phyloP scores from a whole-genome alignment of 2,888 invertebrate species.

The Drosophila kanekoi region DNA sequence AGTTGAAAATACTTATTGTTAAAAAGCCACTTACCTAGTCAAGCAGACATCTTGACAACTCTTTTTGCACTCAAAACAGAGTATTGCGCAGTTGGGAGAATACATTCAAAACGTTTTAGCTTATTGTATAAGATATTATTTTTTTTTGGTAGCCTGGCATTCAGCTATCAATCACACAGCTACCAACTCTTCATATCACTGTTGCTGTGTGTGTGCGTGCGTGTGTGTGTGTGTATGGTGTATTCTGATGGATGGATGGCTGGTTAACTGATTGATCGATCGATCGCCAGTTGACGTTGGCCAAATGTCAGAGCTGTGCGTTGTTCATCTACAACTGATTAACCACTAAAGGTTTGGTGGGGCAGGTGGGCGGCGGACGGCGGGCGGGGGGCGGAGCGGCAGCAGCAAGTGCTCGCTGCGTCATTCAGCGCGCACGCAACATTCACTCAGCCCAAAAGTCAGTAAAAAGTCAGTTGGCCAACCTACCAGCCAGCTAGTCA shows the following conservation, averaged over 20 bases:
- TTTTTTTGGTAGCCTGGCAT: conserved; percentile 25
- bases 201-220: conserved; percentile 7
- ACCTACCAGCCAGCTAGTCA: conserved; percentile 11
- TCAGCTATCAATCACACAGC: conserved; percentile 69
- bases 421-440: conserved; percentile 64
- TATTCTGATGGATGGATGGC: conserved; percentile 74
- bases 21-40: too few relatives aligned
- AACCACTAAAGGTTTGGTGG: conserved; percentile 42
- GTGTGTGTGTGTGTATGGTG: conserved; percentile 31
- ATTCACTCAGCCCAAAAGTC: conserved; percentile 39
- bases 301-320: conserved; percentile 64
- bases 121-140: neutral
- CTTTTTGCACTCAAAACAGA: neutral
- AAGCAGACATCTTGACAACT: too few relatives aligned
- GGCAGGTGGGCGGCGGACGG: conserved; percentile 22
- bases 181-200: conserved; percentile 29
- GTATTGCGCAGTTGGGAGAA: neutral
- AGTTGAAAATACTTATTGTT: too few relatives aligned
- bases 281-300: conserved; percentile 62
- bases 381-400: conserved; percentile 15
- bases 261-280: conserved; percentile 75
- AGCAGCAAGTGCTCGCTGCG: conserved; percentile 65
- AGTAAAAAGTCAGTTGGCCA: conserved; percentile 31
- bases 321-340: conserved; percentile 68
- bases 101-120: neutral